Conservation (phyloP, 2,888 invertebrate genomes). For the Trisateles emortualis region DNA sequence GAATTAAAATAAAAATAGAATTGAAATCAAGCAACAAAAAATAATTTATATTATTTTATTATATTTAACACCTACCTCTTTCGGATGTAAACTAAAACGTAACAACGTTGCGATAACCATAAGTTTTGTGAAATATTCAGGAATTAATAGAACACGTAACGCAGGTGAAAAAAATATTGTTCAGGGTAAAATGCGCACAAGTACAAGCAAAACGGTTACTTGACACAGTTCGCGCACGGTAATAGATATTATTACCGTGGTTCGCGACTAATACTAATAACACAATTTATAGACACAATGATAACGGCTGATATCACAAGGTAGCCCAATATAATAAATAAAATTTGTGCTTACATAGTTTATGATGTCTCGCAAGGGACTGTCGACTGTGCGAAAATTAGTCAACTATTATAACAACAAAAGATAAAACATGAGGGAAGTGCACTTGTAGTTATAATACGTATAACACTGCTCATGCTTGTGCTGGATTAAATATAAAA, state of each 20-base stretch:
- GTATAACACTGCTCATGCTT: background rate
- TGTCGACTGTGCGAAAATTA: background rate
- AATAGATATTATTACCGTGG: too few relatives aligned
- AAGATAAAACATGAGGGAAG: background rate
- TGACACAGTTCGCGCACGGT: slow-evolving; percentile 66
- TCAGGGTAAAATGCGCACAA: slow-evolving; percentile 45
- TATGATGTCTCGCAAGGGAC: too few relatives aligned
- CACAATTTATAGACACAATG: slow-evolving; percentile 77
- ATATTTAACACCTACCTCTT: slow-evolving; percentile 58
- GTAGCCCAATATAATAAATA: slow-evolving; percentile 66
- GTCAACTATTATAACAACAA: background rate
- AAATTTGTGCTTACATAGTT: slow-evolving; percentile 28
- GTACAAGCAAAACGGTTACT: slow-evolving; percentile 67
- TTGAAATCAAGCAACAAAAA: slow-evolving; percentile 22
- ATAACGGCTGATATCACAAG: slow-evolving; percentile 78
- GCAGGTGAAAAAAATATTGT: slow-evolving; percentile 26
- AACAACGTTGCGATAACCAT: slow-evolving; percentile 54
- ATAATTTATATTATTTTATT: slow-evolving; percentile 7
- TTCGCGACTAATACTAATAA: slow-evolving; percentile 69
- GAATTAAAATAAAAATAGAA: too few relatives aligned
- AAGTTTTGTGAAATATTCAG: slow-evolving; percentile 9
- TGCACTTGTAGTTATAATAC: too few relatives aligned
- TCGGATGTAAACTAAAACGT: slow-evolving; percentile 67
- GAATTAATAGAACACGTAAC: slow-evolving; percentile 3
- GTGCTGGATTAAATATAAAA: background rate